Percentiles rank a stretch among this genome's conserved stretches.
phyloP scores from a whole-genome alignment of 2,797 vertebrate species.

The Erethizon dorsatum region DNA sequence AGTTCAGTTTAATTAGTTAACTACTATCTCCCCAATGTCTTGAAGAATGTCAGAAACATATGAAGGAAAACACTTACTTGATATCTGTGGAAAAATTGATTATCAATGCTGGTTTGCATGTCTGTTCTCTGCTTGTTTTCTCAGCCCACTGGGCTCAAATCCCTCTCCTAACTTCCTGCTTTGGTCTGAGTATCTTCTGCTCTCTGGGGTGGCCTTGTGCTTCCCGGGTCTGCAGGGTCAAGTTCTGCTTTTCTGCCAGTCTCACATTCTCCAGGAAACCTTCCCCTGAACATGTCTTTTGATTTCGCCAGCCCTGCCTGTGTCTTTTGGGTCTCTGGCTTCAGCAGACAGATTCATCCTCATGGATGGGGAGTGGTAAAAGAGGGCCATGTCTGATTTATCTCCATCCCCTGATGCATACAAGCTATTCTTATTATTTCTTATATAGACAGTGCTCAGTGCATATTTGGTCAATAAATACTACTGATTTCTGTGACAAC shows the following conservation, averaged over 20 bases:
- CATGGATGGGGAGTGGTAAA: background rate
- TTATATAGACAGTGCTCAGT: background rate
- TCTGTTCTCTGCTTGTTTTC: background rate
- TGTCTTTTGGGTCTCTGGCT: background rate
- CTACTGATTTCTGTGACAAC: background rate
- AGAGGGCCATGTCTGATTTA: background rate
- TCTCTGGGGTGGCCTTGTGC: background rate
- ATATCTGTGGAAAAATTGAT: background rate
- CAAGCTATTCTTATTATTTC: background rate
- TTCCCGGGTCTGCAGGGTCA: background rate
- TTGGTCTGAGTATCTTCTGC: background rate
- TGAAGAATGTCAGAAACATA: background rate
- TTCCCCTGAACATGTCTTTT: background rate
- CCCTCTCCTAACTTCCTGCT: background rate
- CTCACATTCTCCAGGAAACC: background rate
- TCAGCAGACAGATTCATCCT: background rate
- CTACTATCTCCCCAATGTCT: background rate
- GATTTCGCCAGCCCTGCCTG: background rate
- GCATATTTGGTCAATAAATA: background rate
- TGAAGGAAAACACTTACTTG: background rate
- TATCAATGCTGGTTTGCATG: too few relatives aligned
- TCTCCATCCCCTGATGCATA: background rate
- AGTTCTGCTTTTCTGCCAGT: conserved; percentile 11
- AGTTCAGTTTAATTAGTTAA: background rate
- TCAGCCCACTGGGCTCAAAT: background rate